These are phyloP conservation scores for Chaunax sp. DNA, from an alignment of 2,797 vertebrate genomes.

Conservation along the genomic window DNA sequence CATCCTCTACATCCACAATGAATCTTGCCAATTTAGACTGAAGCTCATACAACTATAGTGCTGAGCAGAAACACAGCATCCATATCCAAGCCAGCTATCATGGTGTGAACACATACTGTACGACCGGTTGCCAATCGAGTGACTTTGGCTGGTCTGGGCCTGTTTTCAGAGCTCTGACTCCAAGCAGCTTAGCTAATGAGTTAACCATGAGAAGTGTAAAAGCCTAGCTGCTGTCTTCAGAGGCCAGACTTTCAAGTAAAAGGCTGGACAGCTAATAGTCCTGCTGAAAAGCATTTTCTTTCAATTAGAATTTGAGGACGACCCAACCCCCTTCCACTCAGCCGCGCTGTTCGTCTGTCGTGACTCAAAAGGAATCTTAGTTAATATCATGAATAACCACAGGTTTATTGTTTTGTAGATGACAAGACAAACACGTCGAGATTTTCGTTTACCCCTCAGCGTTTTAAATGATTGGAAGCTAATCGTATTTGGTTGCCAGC, in stretches of 20 bases:
- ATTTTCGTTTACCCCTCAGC: conserved; percentile 45
- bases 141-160: conserved; percentile 71
- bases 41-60: conserved; percentile 46
- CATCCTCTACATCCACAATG: conserved; percentile 34
- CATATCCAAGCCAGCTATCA: conserved; percentile 59
- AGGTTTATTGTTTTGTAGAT: conserved; percentile 46
- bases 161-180: conserved; percentile 59
- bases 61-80: conserved; percentile 49
- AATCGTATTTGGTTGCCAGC: conserved; percentile 42
- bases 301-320: conserved; percentile 63
- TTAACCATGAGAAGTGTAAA: conserved; percentile 73
- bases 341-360: conserved; percentile 27
- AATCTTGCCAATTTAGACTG: conserved; percentile 45
- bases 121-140: conserved; percentile 67
- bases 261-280: conserved; percentile 55
- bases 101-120: conserved; percentile 59
- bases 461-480: conserved; percentile 59
- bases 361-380: conserved; percentile 21
- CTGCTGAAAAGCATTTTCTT: conserved; percentile 57
- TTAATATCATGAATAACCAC: conserved; percentile 49
- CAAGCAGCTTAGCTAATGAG: conserved; percentile 77
- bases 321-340: conserved; percentile 39
- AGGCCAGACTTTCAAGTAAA: conserved; percentile 62
- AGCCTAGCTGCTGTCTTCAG: conserved; percentile 77
- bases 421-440: conserved; percentile 46